Conservation (phyloP, 2,113 vertebrate species). For the Damaliscus lunatus region DNA sequence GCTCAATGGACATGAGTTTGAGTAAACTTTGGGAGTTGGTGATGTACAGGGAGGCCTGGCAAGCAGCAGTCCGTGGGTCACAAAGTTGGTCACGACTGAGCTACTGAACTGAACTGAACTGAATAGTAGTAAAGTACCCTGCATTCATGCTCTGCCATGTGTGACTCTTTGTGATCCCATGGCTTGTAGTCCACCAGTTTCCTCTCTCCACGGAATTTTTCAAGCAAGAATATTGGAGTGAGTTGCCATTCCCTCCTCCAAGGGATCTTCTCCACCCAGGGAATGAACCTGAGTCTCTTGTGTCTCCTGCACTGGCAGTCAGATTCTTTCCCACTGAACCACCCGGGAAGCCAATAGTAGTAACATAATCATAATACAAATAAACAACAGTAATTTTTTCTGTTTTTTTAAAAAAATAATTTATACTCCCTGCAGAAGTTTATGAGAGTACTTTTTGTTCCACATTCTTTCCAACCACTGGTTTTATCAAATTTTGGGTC, state of each 20-base stretch:
- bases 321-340: background rate
- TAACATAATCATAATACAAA: background rate
- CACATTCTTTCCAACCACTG: background rate
- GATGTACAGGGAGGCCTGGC: background rate
- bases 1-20: background rate
- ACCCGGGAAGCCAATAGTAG: background rate
- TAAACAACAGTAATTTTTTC: background rate
- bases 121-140: background rate
- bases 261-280: background rate
- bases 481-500: background rate
- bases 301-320: background rate
- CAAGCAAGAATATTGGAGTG: background rate
- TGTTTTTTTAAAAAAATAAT: background rate
- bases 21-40: background rate
- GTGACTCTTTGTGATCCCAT: background rate
- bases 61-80: background rate
- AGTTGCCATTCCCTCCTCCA: background rate
- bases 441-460: background rate
- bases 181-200: background rate
- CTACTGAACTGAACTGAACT: background rate
- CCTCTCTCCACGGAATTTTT: background rate
- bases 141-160: background rate
- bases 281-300: background rate
- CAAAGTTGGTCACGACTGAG: background rate
- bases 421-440: background rate